Evolutionary conservation across 2,888 invertebrate species (phyloP).

Genomic region (Siphlonurus alternatus): DNA sequence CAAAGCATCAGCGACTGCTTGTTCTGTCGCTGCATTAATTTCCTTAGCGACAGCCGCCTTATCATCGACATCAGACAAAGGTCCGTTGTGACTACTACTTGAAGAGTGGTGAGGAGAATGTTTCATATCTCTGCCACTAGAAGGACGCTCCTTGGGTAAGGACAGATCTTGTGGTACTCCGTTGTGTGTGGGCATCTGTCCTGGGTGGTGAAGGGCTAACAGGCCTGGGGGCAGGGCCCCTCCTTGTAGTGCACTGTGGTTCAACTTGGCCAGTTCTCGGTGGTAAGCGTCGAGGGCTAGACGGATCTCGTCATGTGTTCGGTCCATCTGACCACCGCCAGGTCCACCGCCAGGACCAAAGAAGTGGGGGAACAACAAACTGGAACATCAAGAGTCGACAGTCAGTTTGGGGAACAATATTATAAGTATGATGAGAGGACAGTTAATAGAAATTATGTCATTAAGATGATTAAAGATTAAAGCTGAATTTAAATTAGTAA

Average conservation of each 20-base stretch:
- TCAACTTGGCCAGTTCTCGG: constrained; percentile 80
- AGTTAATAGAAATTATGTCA: too few relatives aligned
- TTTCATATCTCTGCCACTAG: constrained; percentile 1
- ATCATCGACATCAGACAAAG: not conserved
- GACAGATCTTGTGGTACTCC: constrained; percentile 63
- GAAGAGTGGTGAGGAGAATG: constrained; percentile 16
- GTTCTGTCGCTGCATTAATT: constrained; percentile 20
- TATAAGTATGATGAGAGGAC: too few relatives aligned
- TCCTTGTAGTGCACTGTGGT: constrained; percentile 28
- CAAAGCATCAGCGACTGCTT: constrained; percentile 49
- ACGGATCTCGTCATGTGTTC: constrained; percentile 69
- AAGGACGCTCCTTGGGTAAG: constrained; percentile 46
- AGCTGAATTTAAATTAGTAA: too few relatives aligned
- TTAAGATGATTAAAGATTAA: too few relatives aligned
- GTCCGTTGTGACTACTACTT: not conserved
- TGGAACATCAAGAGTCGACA: constrained; percentile 26
- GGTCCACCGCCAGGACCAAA: constrained; percentile 32
- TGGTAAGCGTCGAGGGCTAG: constrained; percentile 84
- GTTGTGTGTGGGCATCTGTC: constrained; percentile 35
- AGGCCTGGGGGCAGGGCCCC: constrained; percentile 37
- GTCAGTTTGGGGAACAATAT: too few relatives aligned
- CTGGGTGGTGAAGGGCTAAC: constrained; percentile 54
- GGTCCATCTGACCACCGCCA: constrained; percentile 23
- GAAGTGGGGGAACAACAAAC: constrained; percentile 64
- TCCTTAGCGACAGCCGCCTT: not conserved